Evolutionary conservation across 2,888 invertebrate genomes (phyloP).

Genomic region (Schizotus pectinicornis): DNA sequence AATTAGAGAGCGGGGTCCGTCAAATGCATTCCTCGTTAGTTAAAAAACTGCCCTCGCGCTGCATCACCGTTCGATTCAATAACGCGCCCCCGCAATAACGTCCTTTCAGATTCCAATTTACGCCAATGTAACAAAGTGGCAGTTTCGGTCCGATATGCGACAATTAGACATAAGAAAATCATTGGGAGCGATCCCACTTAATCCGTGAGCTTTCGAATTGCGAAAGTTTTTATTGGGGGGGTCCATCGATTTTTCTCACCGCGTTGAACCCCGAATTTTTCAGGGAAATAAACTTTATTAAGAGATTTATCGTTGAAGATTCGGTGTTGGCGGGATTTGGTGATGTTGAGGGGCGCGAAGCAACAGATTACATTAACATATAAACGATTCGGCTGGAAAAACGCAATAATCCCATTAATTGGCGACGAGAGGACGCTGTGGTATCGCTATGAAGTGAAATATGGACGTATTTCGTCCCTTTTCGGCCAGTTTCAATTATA

Average conservation of each 20-base stretch:
- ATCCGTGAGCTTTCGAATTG: slow-evolving; percentile 1
- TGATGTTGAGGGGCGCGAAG: background rate
- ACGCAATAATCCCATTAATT: no score
- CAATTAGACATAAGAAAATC: no score
- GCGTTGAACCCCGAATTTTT: background rate
- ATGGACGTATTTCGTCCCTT: no score
- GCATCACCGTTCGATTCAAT: slow-evolving; percentile 46
- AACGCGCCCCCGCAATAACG: slow-evolving; percentile 31
- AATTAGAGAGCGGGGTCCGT: slow-evolving; percentile 51
- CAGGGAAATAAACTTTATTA: slow-evolving; percentile 2
- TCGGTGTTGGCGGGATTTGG: no score
- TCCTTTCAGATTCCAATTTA: slow-evolving; percentile 10
- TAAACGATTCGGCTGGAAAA: background rate
- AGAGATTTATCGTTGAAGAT: background rate
- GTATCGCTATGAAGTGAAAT: no score
- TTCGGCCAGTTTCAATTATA: no score
- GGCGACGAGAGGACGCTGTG: no score
- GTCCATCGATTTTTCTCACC: background rate
- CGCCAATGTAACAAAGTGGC: background rate
- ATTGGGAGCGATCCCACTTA: background rate
- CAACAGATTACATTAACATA: slow-evolving; percentile 20
- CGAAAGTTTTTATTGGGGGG: background rate
- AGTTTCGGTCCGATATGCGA: background rate
- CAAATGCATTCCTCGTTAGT: slow-evolving; percentile 52
- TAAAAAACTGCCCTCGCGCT: slow-evolving; percentile 45